Evolutionary conservation across 2,113 vertebrate species (phyloP).

Genomic region (Phalacrocorax pelagicus): DNA sequence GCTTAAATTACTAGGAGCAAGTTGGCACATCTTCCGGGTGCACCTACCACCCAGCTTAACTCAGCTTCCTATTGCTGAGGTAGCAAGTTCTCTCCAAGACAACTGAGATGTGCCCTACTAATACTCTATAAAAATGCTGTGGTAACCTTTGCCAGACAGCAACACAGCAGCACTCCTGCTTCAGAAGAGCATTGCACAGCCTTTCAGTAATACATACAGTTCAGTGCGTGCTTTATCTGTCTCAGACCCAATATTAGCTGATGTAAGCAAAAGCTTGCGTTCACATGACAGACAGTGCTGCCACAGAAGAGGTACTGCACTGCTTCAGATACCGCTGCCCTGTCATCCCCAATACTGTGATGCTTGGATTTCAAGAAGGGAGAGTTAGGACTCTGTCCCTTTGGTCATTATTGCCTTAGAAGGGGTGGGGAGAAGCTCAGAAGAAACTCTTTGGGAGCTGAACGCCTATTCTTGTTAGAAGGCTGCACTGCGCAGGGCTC

Average conservation of each 20-base stretch:
- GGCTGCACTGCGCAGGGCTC: slow-evolving; percentile 49
- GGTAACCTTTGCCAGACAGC: not conserved
- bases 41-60: not conserved
- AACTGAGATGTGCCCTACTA: not conserved
- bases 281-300: not conserved
- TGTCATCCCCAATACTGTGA: slow-evolving; percentile 10
- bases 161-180: not conserved
- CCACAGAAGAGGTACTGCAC: not conserved
- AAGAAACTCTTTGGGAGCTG: slow-evolving; percentile 40
- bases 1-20: slow-evolving; percentile 41
- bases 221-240: not conserved
- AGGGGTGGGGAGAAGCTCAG: not conserved
- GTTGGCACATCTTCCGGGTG: slow-evolving; percentile 43
- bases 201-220: not conserved
- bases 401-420: slow-evolving; percentile 62
- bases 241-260: not conserved
- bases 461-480: slow-evolving; percentile 20
- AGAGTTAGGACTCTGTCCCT: slow-evolving; percentile 31
- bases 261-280: not conserved
- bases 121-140: not conserved
- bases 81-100: not conserved
- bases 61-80: slow-evolving; percentile 42
- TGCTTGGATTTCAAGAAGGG: not conserved
- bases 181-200: not conserved
- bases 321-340: not conserved